Conservation (phyloP, 37 sponge, comb jelly and placozoan species). For the Ephydatia muelleri region DNA sequence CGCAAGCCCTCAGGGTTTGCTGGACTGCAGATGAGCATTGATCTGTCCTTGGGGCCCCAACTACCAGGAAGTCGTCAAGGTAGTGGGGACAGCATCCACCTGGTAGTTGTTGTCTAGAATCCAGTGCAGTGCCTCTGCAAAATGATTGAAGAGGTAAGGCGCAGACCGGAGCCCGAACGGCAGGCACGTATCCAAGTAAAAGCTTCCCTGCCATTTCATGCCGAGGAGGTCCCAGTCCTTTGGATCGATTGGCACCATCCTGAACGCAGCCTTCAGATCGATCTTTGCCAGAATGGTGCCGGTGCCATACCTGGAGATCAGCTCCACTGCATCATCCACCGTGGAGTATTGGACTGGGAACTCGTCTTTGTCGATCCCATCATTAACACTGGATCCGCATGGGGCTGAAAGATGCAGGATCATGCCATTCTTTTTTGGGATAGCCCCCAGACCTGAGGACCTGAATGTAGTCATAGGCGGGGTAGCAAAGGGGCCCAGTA, state of each 20-base stretch:
- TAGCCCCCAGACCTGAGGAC: background rate
- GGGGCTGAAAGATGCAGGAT: slow-evolving; percentile 27
- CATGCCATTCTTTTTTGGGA: slow-evolving; percentile 10
- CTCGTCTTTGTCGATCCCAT: slow-evolving; percentile 8
- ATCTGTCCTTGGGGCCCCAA: no score
- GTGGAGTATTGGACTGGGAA: slow-evolving; percentile 7
- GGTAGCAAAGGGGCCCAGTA: background rate
- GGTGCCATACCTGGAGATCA: background rate
- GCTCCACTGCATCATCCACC: no score
- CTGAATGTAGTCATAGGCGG: background rate
- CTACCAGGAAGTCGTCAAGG: no score
- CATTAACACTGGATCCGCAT: no score
- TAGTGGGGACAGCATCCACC: no score
- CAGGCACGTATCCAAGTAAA: slow-evolving; percentile 19
- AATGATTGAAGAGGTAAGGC: background rate
- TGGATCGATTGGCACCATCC: slow-evolving; percentile 16
- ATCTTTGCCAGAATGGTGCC: slow-evolving; percentile 7
- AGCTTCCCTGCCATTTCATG: slow-evolving; percentile 17
- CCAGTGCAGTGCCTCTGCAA: no score
- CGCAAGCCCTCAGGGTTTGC: no score
- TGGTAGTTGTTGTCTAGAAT: no score
- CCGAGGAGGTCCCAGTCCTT: slow-evolving; percentile 25
- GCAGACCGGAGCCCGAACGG: slow-evolving; percentile 36
- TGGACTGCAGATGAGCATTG: background rate
- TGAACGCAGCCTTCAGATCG: slow-evolving; percentile 24